A percentile compares a stretch with the other conserved stretches of the same genome.
phyloP scores from a whole-genome alignment of 1,140 invertebrate genomes.

The Bombyx mori region ASM3026992v2 NC_085121.1:15524001-15524500 shows the following conservation, averaged over 20 bases:
- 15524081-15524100: conserved; percentile 45
- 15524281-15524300: conserved; percentile 33
- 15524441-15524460: conserved; percentile 20
- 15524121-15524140: conserved; percentile 32
- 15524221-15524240: conserved; percentile 21
- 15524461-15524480: conserved; percentile 34
- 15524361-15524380: conserved; percentile 48
- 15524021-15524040: conserved; percentile 44
- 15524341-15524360: conserved; percentile 19
- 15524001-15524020: conserved; percentile 50
- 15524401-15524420: conserved; percentile 44
- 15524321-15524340: conserved; percentile 47
- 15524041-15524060: conserved; percentile 41
- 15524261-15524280: conserved; percentile 23
- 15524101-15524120: conserved; percentile 35
- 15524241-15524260: conserved; percentile 7
- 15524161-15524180: conserved; percentile 61
- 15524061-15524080: conserved; percentile 6
- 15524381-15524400: conserved; percentile 31
- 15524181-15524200: conserved; percentile 45
- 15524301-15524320: conserved; percentile 33
- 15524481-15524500: conserved; percentile 43
- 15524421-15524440: conserved; percentile 41
- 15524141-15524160: conserved; percentile 54
- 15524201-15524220: conserved; percentile 29